Percentiles rank a stretch among this genome's conserved stretches.
These are phyloP conservation scores for Neostethus bicornis DNA, from an alignment of 2,797 vertebrate species.

Conservation along the genomic window DNA sequence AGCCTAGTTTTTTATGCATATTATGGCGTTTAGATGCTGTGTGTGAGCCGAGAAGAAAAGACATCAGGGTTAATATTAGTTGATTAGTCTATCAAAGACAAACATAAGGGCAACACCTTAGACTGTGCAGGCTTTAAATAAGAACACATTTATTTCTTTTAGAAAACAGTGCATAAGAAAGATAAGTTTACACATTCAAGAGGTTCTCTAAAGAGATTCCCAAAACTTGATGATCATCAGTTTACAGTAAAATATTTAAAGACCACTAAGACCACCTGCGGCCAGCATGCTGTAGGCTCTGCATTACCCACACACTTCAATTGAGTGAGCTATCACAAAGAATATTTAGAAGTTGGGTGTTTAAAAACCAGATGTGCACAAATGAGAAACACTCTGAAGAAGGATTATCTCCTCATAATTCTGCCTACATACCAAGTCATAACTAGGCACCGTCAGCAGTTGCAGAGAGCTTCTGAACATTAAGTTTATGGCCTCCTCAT, in stretches of 20 bases:
- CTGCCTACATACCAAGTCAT: slow-evolving; percentile 56
- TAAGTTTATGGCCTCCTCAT: slow-evolving; percentile 72
- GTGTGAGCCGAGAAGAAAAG: background rate
- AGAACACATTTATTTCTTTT: background rate
- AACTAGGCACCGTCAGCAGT: slow-evolving; percentile 65
- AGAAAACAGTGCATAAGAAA: background rate
- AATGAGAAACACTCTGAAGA: slow-evolving; percentile 37
- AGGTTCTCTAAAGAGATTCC: background rate
- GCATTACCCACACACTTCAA: background rate
- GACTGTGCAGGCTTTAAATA: background rate
- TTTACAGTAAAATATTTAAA: slow-evolving; percentile 5
- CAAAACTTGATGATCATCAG: background rate
- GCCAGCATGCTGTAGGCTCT: background rate
- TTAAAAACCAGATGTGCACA: slow-evolving; percentile 50
- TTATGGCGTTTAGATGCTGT: background rate
- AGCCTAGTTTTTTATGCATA: too few relatives aligned
- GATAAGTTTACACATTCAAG: background rate
- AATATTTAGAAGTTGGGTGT: slow-evolving; percentile 19
- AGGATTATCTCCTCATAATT: slow-evolving; percentile 58
- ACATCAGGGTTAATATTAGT: background rate
- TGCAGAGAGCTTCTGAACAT: slow-evolving; percentile 63
- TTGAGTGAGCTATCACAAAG: slow-evolving; percentile 10
- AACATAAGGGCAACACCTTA: background rate
- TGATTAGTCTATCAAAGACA: background rate
- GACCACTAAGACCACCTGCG: background rate